These are phyloP conservation scores for Lacerta agilis DNA, from an alignment of 2,797 vertebrate species.

Conservation along the genomic window DNA sequence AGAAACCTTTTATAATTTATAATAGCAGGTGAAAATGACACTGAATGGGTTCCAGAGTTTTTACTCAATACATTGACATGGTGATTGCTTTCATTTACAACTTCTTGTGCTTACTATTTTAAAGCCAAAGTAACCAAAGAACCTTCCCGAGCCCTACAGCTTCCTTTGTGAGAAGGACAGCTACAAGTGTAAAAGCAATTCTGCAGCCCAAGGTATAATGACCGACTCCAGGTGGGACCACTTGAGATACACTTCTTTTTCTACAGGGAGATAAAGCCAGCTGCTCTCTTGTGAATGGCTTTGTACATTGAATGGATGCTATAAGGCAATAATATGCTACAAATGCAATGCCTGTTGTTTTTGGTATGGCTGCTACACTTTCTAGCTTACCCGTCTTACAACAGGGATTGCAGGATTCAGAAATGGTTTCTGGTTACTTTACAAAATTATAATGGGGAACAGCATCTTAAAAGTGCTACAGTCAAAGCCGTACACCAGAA, in stretches of 20 bases:
- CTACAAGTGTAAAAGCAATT: constrained; percentile 38
- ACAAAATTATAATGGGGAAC: constrained; percentile 9
- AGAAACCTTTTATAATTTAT: neutral
- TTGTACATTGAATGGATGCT: constrained; percentile 24
- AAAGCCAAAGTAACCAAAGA: constrained; percentile 23
- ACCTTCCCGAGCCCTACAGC: constrained; percentile 1
- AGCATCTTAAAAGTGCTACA: neutral
- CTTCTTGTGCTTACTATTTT: constrained; percentile 23
- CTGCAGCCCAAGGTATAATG: constrained; percentile 21
- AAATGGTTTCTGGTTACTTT: constrained; percentile 24
- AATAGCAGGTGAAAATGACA: neutral
- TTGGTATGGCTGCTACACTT: neutral
- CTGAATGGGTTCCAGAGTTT: neutral
- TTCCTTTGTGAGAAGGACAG: constrained; percentile 11
- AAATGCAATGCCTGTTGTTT: constrained; percentile 26
- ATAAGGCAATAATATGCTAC: constrained; percentile 26
- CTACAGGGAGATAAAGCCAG: constrained; percentile 34
- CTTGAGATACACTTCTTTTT: constrained; percentile 31
- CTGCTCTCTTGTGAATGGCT: constrained; percentile 37
- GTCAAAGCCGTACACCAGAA: neutral
- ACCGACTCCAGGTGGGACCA: constrained; percentile 30
- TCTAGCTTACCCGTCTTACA: constrained; percentile 2
- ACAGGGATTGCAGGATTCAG: constrained; percentile 9
- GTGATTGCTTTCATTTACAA: constrained; percentile 12
- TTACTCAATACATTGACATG: neutral